Evolutionary conservation across 2,888 invertebrate genomes (phyloP).

Genomic region (Malachius bipustulatus): DNA sequence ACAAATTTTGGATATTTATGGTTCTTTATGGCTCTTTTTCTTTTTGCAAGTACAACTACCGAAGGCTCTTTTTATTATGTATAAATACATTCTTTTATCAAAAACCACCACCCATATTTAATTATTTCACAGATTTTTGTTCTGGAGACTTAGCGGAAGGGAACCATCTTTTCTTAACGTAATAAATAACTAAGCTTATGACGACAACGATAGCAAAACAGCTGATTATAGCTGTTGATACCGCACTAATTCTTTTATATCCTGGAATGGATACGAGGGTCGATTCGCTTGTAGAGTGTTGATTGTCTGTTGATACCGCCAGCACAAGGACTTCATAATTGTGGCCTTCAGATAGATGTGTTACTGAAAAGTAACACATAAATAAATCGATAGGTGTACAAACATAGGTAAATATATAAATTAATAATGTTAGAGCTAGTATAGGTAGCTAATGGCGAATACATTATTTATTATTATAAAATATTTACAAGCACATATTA

Average conservation of each 20-base stretch:
- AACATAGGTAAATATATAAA: background rate
- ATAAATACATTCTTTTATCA: no score
- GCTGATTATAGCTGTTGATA: constrained; percentile 59
- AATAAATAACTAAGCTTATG: constrained; percentile 50
- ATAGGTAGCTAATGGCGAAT: no score
- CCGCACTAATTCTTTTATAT: constrained; percentile 56
- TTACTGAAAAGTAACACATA: constrained; percentile 41
- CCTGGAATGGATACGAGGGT: constrained; percentile 55
- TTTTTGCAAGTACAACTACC: no score
- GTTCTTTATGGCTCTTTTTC: no score
- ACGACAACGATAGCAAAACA: constrained; percentile 56
- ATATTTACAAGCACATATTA: no score
- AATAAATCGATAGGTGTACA: constrained; percentile 4
- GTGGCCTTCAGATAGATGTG: constrained; percentile 58
- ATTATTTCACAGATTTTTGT: background rate
- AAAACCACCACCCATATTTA: no score
- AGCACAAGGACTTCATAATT: constrained; percentile 63
- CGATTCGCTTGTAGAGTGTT: constrained; percentile 50
- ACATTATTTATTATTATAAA: no score
- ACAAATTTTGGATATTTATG: no score
- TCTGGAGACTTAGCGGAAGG: background rate
- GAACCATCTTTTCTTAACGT: constrained; percentile 39
- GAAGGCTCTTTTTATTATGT: no score
- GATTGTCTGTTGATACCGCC: constrained; percentile 49
- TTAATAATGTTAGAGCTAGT: no score